phyloP scores from a whole-genome alignment of 2,888 invertebrate species.

The Aleiodes leptofemur region DNA sequence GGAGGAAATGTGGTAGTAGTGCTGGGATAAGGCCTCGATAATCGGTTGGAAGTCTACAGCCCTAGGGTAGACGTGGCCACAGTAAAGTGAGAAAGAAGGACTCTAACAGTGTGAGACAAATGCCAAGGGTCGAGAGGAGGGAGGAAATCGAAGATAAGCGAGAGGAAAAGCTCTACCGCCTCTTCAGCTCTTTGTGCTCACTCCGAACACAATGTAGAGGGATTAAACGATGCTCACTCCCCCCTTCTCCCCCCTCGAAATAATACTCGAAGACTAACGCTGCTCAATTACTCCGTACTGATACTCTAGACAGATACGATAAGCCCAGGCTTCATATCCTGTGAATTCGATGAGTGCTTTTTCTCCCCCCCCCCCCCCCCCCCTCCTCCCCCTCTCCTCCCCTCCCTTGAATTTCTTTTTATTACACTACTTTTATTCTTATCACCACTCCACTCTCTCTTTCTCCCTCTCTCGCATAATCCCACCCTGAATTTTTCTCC shows the following conservation, averaged over 20 bases:
- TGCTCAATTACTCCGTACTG: slow-evolving; percentile 36
- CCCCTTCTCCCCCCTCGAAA: not conserved
- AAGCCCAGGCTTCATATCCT: slow-evolving; percentile 31
- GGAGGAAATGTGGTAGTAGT: not conserved
- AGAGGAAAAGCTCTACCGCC: slow-evolving; percentile 28
- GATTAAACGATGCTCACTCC: slow-evolving; percentile 8
- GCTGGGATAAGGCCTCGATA: slow-evolving; percentile 26
- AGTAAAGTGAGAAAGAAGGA: not conserved
- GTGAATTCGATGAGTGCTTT: slow-evolving; percentile 38
- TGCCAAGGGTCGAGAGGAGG: slow-evolving; percentile 27
- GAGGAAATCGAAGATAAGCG: slow-evolving; percentile 46
- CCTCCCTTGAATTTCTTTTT: not conserved
- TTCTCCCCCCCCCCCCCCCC: not conserved
- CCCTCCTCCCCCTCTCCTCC: not conserved
- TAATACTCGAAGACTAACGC: slow-evolving; percentile 31
- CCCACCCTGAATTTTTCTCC: slow-evolving; percentile 24
- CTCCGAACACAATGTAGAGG: slow-evolving; percentile 1
- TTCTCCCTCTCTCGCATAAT: not conserved
- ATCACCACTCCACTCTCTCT: not conserved
- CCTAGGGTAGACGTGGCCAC: not conserved
- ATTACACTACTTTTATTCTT: not conserved
- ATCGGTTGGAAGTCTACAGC: slow-evolving; percentile 22
- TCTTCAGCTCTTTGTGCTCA: slow-evolving; percentile 8
- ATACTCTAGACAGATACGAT: slow-evolving; percentile 30
- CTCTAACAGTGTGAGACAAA: slow-evolving; percentile 37